Base-by-base conservation (phyloP, 35 echinoderm and acorn worm genomes). In the Holothuria glaberrima region DNA sequence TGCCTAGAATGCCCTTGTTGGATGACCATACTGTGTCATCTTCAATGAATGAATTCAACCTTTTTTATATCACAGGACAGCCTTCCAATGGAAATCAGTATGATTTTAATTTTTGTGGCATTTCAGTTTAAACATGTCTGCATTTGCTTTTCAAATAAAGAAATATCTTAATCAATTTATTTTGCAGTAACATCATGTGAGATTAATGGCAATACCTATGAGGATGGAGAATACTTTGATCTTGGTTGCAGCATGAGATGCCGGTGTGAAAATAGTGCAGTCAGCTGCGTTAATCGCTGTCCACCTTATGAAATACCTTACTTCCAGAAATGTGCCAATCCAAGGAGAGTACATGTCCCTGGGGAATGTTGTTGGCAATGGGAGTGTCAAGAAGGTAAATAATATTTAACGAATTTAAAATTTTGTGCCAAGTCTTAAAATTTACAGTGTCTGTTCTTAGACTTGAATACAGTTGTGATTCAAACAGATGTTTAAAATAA, bases 281-380 rank as follows among this genome's bases (percentile, higher is more conserved):
- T 99, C 12, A 87, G 60, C 33, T 99, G 97, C n/a, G 71, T 91
- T 4, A 88, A 91, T 19, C 25, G 93, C 28, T 95, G 97, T 73
- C 91, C 97, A 16, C 65, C 84, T 16, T 63, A 88, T 24, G 59
- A 95, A 45, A 59, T 70, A 34, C 74, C 82, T 26, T 84, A 94
- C 19, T 75, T 82, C 10, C 31, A 87, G 19, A 88, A 93, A 26
- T 99, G 97, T 86, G 86, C 90, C 30, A 88, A 89, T 16, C 97
- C 97, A 12, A 93, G 70, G 22, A 86, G 58, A 52, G 93, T 99
- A 6, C 52, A 91, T 36, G 64, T 99, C 48, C 90, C 97, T 0
- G 97, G 93, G 6, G 97, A 99, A 80, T 99, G 97, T 30, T 98
- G 97, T 57, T 84, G 78, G 88, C 97, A 99, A 64, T 99, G 97